These are phyloP conservation scores for Natrix natrix DNA, from an alignment of 2,797 vertebrate genomes.

Conservation along the genomic window DNA sequence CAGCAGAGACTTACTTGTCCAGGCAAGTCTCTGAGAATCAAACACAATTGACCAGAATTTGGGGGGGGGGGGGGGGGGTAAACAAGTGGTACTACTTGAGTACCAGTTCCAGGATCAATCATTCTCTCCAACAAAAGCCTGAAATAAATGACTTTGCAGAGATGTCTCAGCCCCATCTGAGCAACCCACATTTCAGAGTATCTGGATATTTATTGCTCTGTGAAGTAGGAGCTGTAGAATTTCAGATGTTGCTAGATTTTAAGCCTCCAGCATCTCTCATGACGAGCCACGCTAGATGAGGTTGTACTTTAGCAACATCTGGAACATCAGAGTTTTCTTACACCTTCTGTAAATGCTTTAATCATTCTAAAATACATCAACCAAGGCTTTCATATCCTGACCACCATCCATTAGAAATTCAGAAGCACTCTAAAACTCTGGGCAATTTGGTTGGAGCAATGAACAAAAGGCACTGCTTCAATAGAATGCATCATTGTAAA, in stretches of 20 bases:
- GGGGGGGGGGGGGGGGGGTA: too few relatives aligned
- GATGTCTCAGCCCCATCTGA: neutral
- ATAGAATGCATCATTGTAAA: neutral
- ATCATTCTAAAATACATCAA: neutral
- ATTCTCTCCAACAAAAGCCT: neutral
- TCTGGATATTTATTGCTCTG: neutral
- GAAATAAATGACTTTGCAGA: neutral
- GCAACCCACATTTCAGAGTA: neutral
- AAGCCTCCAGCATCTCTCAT: neutral
- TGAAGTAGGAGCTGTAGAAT: neutral
- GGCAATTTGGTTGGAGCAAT: neutral
- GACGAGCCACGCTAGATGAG: neutral
- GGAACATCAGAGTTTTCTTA: neutral
- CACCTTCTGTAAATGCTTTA: neutral
- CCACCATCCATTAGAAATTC: neutral
- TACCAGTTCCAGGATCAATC: neutral
- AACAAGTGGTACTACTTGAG: neutral
- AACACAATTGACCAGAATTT: neutral
- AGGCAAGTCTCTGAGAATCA: neutral
- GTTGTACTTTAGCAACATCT: neutral
- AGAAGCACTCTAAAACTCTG: neutral
- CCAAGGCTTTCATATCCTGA: neutral
- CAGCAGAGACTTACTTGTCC: neutral
- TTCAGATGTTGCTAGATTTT: neutral
- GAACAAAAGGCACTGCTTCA: neutral